Conservation (phyloP, 2,797 vertebrate species). For the Oryzias dopingdopingensis region DNA sequence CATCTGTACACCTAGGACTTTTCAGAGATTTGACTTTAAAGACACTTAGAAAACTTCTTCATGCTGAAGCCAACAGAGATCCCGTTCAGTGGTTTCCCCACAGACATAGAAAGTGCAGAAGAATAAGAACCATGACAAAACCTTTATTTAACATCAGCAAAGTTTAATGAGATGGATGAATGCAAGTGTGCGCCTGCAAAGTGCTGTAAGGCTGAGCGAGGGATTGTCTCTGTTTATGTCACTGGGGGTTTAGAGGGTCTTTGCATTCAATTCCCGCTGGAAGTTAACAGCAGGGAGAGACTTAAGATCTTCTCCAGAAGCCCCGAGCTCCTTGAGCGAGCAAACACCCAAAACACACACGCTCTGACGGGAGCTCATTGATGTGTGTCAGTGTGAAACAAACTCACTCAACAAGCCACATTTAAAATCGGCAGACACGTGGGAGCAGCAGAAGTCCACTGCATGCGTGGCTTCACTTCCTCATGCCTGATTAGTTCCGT, state of each 20-base stretch:
- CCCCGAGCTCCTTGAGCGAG: conserved; percentile 14
- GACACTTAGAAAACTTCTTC: conserved; percentile 9
- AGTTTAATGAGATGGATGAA: background rate
- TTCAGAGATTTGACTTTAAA: conserved; percentile 26
- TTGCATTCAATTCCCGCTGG: conserved; percentile 28
- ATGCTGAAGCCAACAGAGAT: conserved; percentile 5
- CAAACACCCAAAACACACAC: conserved; percentile 1
- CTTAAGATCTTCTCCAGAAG: conserved; percentile 33
- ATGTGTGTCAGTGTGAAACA: conserved; percentile 33
- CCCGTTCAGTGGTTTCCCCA: background rate
- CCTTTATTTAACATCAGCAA: conserved; percentile 3
- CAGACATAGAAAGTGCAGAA: too few relatives aligned
- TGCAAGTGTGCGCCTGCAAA: conserved; percentile 1
- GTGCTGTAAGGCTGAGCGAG: conserved; percentile 6
- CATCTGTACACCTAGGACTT: conserved; percentile 34
- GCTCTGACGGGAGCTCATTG: conserved; percentile 17
- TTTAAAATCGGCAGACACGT: conserved; percentile 28
- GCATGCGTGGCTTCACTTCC: conserved; percentile 15
- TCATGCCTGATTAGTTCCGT: conserved; percentile 35
- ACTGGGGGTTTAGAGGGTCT: conserved; percentile 28
- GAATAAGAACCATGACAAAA: background rate
- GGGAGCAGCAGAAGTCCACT: conserved; percentile 47
- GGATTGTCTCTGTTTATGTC: conserved; percentile 13
- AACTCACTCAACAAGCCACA: conserved; percentile 27
- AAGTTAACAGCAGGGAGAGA: conserved; percentile 25